Evolutionary conservation across 2,113 vertebrate species (phyloP).

Genomic region (Penelope pileata): DNA sequence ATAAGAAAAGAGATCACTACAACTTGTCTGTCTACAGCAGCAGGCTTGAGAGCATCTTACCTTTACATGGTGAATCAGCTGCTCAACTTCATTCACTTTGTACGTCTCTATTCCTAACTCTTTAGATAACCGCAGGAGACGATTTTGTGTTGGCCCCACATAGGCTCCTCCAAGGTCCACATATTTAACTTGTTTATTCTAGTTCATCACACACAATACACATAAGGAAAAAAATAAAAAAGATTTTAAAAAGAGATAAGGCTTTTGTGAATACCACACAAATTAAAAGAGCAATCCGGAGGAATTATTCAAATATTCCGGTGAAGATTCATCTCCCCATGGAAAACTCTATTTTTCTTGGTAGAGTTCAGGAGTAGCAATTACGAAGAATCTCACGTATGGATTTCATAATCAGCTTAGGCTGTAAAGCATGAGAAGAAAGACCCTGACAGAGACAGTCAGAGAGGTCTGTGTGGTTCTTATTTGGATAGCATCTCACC

Average conservation of each 20-base stretch:
- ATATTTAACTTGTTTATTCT: conserved; percentile 94
- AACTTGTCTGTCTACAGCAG: not conserved
- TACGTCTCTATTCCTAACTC: conserved; percentile 91
- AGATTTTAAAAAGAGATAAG: not conserved
- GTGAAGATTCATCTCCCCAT: not conserved
- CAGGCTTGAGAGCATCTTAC: conserved; percentile 75
- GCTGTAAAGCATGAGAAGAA: not conserved
- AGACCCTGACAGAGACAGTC: not conserved
- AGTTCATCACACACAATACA: conserved; percentile 38
- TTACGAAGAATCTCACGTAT: not conserved
- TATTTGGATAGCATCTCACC: not conserved
- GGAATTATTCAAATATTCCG: not conserved
- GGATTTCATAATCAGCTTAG: not conserved
- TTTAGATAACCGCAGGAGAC: conserved; percentile 89
- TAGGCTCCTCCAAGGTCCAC: conserved; percentile 97
- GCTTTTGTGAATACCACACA: not conserved
- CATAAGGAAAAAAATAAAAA: not conserved
- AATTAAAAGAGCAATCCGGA: not conserved
- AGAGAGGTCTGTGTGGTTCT: not conserved
- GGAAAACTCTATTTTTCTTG: not conserved
- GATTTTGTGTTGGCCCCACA: conserved; percentile 95
- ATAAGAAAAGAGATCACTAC: not conserved
- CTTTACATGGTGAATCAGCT: conserved; percentile 87
- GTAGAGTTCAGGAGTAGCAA: not conserved
- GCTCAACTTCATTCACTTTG: conserved; percentile 93